Evolutionary conservation across 2,888 invertebrate genomes (phyloP).

Genomic region (Tetranychus piercei): DNA sequence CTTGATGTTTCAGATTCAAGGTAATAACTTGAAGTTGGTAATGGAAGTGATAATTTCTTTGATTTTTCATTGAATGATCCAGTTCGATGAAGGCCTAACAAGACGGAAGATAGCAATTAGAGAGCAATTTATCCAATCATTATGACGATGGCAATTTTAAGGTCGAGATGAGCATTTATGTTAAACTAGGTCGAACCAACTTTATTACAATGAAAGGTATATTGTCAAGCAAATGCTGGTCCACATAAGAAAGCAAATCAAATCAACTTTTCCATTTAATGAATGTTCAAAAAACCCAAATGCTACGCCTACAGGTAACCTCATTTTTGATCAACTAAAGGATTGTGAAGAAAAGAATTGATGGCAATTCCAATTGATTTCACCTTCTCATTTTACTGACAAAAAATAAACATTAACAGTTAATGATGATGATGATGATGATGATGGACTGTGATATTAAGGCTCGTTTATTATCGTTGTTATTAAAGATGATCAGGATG

Average conservation of each 20-base stretch:
- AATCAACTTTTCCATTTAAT: neutral
- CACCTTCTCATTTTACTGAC: neutral
- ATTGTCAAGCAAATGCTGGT: too few relatives aligned
- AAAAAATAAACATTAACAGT: too few relatives aligned
- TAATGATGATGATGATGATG: neutral
- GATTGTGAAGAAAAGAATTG: neutral
- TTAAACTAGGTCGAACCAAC: too few relatives aligned
- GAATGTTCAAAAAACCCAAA: neutral
- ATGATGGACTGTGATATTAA: neutral
- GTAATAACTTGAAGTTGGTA: constrained; percentile 8
- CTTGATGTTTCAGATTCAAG: constrained; percentile 10
- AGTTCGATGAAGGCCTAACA: constrained; percentile 4
- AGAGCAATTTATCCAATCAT: too few relatives aligned
- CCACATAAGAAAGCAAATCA: too few relatives aligned
- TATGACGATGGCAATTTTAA: too few relatives aligned
- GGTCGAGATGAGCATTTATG: too few relatives aligned
- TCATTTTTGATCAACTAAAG: neutral
- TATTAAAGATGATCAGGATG: neutral
- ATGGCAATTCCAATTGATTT: neutral
- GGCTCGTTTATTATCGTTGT: neutral
- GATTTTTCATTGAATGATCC: constrained; percentile 12
- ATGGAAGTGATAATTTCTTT: constrained; percentile 8
- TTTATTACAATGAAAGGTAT: too few relatives aligned
- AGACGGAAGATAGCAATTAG: neutral
- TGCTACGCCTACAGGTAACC: neutral